Conservation (phyloP, 1,140 invertebrate species). For the Trialeurodes vaporariorum region DNA sequence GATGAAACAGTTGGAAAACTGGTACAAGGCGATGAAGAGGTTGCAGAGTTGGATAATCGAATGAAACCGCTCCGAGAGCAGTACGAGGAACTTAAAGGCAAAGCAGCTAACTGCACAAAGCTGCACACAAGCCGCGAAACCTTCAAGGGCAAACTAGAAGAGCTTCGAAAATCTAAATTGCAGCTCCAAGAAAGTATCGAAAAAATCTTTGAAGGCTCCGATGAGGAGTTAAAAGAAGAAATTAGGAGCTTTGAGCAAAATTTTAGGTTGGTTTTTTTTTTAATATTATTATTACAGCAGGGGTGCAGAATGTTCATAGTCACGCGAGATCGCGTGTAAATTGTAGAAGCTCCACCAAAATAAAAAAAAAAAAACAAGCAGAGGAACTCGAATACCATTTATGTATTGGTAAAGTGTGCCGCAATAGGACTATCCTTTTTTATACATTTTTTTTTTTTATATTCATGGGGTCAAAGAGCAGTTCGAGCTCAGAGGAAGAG, state of each 20-base stretch:
- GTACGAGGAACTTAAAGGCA: slow-evolving; percentile 19
- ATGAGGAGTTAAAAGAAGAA: slow-evolving; percentile 46
- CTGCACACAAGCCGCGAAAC: slow-evolving; percentile 35
- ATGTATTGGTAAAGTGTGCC: no score
- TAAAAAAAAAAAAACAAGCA: no score
- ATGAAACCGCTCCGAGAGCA: slow-evolving; percentile 49
- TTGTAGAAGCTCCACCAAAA: no score
- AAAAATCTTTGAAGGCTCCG: slow-evolving; percentile 45
- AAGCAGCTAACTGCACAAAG: slow-evolving; percentile 20
- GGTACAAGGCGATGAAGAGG: slow-evolving; percentile 27
- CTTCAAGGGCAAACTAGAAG: slow-evolving; percentile 36
- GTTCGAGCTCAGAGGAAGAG: no score
- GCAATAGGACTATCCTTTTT: no score
- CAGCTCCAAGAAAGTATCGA: slow-evolving; percentile 43
- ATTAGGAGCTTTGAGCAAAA: slow-evolving; percentile 38
- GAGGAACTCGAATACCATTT: no score
- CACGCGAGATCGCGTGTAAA: no score
- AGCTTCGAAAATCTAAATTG: slow-evolving; percentile 16
- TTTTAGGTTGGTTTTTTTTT: slow-evolving; percentile 33
- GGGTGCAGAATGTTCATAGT: no score
- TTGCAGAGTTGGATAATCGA: slow-evolving; percentile 36
- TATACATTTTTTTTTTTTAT: no score
- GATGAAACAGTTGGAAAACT: slow-evolving; percentile 46
- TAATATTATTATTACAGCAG: no score
- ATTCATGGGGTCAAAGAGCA: no score